Conservation (phyloP, 2,888 invertebrate species). For the Phyto melanocephala region DNA sequence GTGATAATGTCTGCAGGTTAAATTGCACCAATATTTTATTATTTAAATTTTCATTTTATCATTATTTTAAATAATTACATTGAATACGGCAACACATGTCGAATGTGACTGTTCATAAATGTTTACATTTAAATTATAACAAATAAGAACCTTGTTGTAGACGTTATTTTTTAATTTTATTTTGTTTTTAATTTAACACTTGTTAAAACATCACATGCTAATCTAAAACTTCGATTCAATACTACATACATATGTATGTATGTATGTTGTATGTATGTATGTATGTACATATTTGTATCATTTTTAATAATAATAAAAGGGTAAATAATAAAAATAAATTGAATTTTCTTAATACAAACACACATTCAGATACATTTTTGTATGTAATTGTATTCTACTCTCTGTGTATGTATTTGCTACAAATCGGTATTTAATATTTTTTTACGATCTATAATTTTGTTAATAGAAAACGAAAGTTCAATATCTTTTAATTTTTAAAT, state of each 20-base stretch:
- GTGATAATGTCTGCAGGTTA: no score
- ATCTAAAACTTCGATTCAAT: not conserved
- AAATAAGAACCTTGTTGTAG: not conserved
- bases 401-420: not conserved
- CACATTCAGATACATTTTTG: not conserved
- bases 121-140: not conserved
- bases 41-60: no score
- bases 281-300: not conserved
- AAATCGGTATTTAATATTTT: conserved; percentile 3
- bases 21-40: no score
- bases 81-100: no score
- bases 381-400: no score
- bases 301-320: no score
- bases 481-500: not conserved
- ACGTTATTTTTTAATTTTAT: not conserved
- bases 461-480: conserved; percentile 27
- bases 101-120: no score
- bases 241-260: no score
- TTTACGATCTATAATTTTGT: conserved; percentile 31
- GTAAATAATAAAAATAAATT: not conserved
- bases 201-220: conserved; percentile 29
- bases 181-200: conserved; percentile 40
- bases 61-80: no score
- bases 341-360: not conserved
- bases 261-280: no score